A percentile compares a stretch with the other conserved stretches of the same genome.
phyloP scores from a whole-genome alignment of 2,888 invertebrate genomes.

The Pachymerium ferrugineum region DNA sequence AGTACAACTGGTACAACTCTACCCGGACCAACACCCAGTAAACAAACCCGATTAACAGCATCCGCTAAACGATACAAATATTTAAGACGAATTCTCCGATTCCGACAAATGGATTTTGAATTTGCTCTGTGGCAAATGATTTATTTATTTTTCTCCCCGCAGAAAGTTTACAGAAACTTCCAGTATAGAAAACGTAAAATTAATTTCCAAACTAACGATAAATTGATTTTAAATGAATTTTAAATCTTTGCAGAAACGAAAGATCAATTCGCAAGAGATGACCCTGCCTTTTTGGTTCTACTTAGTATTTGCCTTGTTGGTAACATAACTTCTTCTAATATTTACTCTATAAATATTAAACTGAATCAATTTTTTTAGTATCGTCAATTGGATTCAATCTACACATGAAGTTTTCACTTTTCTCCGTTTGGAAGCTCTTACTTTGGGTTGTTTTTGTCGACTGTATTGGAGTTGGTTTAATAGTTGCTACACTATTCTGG shows the following conservation, averaged over 20 bases:
- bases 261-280: slow-evolving; percentile 97
- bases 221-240: not conserved
- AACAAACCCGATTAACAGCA: slow-evolving; percentile 62
- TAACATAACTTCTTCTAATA: slow-evolving; percentile 39
- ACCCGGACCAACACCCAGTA: slow-evolving; percentile 31
- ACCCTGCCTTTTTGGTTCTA: slow-evolving; percentile 94
- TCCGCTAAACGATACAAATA: slow-evolving; percentile 84
- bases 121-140: slow-evolving; percentile 99
- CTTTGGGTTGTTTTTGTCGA: slow-evolving; percentile 90
- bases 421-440: slow-evolving; percentile 68
- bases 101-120: slow-evolving; percentile 98
- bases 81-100: slow-evolving; percentile 73
- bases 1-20: slow-evolving; percentile 19
- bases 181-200: slow-evolving; percentile 92
- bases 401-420: slow-evolving; percentile 60
- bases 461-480: slow-evolving; percentile 79
- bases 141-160: slow-evolving; percentile 86
- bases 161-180: slow-evolving; percentile 93
- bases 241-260: slow-evolving; percentile 73
- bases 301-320: slow-evolving; percentile 72
- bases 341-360: not conserved
- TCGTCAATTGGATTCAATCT: slow-evolving; percentile 85
- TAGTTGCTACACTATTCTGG: slow-evolving; percentile 86
- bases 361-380: slow-evolving; percentile 53
- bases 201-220: too few relatives aligned